A percentile compares a stretch with the other conserved stretches of the same genome.
phyloP scores from a whole-genome alignment of 2,797 vertebrate species.

The Champsocephalus esox region DNA sequence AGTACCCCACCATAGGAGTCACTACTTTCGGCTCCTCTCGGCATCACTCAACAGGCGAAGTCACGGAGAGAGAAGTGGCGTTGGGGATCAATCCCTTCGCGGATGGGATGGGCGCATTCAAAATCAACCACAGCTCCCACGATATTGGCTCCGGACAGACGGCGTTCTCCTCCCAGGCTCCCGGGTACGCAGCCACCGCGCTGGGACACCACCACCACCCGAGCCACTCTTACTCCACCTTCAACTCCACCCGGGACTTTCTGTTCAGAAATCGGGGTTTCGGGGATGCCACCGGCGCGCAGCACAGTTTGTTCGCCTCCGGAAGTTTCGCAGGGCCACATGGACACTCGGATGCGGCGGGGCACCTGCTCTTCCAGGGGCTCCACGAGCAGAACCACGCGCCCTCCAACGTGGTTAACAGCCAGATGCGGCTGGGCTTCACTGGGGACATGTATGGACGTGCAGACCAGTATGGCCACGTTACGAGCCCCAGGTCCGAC shows the following conservation, averaged over 20 bases:
- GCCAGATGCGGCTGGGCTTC: conserved; percentile 98
- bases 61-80: conserved; percentile 97
- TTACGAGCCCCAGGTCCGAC: conserved; percentile 96
- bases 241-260: conserved; percentile 99
- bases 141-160: conserved; percentile 96
- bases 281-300: conserved; percentile 93
- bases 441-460: conserved; percentile 99
- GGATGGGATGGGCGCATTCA: conserved; percentile 99
- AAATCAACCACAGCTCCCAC: conserved; percentile 98
- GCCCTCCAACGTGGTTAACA: conserved; percentile 97
- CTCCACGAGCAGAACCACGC: conserved; percentile 97
- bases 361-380: conserved; percentile 97
- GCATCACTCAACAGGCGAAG: conserved; percentile 98
- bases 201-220: conserved; percentile 97
- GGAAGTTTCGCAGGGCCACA: conserved; percentile 95
- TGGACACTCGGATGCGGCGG: conserved; percentile 94
- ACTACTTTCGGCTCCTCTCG: conserved; percentile 98
- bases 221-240: conserved; percentile 97
- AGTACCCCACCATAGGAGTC: conserved; percentile 99
- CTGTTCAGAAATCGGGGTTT: conserved; percentile 98
- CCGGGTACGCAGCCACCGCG: conserved; percentile 95
- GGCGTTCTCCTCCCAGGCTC: conserved; percentile 97
- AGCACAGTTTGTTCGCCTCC: conserved; percentile 92
- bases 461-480: conserved; percentile 97
- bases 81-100: conserved; percentile 99